Conservation (phyloP, 1,140 invertebrate species). For the Drosophila ironensis region DNA sequence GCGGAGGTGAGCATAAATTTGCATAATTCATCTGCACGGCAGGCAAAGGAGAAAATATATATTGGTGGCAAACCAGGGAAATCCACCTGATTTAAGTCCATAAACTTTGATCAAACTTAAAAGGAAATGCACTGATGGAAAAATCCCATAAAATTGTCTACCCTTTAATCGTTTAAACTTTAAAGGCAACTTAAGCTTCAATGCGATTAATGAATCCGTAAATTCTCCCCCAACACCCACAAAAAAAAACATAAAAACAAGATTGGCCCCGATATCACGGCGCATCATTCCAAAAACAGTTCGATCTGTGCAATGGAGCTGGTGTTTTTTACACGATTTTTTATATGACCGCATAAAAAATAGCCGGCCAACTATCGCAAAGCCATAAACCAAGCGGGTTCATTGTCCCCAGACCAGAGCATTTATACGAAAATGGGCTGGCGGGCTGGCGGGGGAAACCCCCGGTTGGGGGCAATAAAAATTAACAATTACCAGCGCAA, state of each 20-base stretch:
- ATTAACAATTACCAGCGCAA: slow-evolving; percentile 51
- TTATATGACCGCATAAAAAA: slow-evolving; percentile 21
- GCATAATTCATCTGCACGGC: slow-evolving; percentile 64
- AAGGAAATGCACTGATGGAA: too few species aligned
- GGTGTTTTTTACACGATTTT: slow-evolving; percentile 8
- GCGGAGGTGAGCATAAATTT: slow-evolving; percentile 71
- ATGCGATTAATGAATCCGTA: background rate
- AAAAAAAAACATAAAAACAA: slow-evolving; percentile 22
- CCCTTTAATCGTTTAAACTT: too few species aligned
- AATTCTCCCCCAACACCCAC: background rate
- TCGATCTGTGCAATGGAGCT: slow-evolving; percentile 14
- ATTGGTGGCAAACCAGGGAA: too few species aligned
- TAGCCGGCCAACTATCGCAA: slow-evolving; percentile 41
- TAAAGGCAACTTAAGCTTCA: too few species aligned
- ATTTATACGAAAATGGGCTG: slow-evolving; percentile 9
- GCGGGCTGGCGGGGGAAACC: background rate
- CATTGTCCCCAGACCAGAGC: slow-evolving; percentile 28
- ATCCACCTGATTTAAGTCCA: too few species aligned
- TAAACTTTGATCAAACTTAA: too few species aligned
- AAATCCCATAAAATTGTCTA: too few species aligned
- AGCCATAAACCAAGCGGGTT: slow-evolving; percentile 41
- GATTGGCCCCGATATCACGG: slow-evolving; percentile 6
- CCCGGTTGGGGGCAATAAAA: slow-evolving; percentile 51
- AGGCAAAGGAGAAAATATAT: too few species aligned
- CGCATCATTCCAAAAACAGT: slow-evolving; percentile 4